phyloP scores from a whole-genome alignment of 2,888 invertebrate species.

The Euphydryas editha region DNA sequence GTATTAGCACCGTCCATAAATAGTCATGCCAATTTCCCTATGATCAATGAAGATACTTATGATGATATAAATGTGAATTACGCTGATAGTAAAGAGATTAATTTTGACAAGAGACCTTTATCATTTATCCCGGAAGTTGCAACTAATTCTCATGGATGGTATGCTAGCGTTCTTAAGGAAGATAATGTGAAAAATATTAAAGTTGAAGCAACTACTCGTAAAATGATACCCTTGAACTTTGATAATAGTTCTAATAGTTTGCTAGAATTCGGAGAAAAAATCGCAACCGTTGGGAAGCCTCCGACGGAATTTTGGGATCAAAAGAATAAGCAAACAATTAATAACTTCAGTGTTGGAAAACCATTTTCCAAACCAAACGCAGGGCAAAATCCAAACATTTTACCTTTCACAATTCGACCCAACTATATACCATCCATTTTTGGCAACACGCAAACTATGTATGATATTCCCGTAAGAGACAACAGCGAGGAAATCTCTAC shows the following conservation, averaged over 20 bases:
- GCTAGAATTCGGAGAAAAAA: conserved; percentile 72
- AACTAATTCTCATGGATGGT: conserved; percentile 79
- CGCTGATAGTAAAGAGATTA: conserved; percentile 44
- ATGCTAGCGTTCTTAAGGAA: conserved; percentile 68
- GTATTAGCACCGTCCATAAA: conserved; percentile 59
- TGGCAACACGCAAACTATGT: conserved; percentile 67
- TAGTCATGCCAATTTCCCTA: conserved; percentile 80
- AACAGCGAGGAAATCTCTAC: conserved; percentile 71
- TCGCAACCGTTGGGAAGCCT: conserved; percentile 69
- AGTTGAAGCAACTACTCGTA: conserved; percentile 70
- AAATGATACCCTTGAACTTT: conserved; percentile 69
- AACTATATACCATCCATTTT: conserved; percentile 70
- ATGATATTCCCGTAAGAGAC: conserved; percentile 77
- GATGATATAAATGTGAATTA: conserved; percentile 43
- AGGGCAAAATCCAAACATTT: conserved; percentile 50
- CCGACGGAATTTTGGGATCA: conserved; percentile 67
- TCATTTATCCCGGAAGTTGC: conserved; percentile 69
- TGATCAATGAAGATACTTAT: conserved; percentile 61
- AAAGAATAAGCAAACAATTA: conserved; percentile 47
- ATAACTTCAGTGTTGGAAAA: conserved; percentile 64
- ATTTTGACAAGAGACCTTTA: conserved; percentile 62
- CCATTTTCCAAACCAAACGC: conserved; percentile 65
- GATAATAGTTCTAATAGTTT: conserved; percentile 60
- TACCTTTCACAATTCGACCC: conserved; percentile 53
- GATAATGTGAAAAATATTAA: conserved; percentile 61